Evolutionary conservation across 2,797 vertebrate species (phyloP).

Genomic region (Pipistrellus pipistrellus): DNA sequence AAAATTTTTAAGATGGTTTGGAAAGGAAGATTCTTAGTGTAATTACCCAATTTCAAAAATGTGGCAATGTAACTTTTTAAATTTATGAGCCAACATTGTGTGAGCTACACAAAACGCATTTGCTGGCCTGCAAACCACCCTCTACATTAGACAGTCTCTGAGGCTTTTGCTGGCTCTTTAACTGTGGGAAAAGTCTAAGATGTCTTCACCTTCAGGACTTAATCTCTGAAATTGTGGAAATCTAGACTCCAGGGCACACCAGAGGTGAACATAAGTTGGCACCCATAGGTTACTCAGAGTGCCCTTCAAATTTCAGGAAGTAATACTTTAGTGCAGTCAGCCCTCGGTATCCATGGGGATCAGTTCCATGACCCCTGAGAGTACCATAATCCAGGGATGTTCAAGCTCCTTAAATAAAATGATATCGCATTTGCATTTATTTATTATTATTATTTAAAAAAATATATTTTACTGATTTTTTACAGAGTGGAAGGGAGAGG

Average conservation of each 20-base stretch:
- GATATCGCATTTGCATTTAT: not conserved
- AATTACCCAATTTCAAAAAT: slow-evolving; percentile 46
- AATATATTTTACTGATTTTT: too few species aligned
- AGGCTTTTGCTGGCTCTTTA: not conserved
- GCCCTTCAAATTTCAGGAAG: slow-evolving; percentile 13
- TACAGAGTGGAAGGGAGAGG: too few species aligned
- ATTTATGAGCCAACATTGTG: not conserved
- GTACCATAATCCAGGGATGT: not conserved
- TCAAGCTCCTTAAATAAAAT: not conserved
- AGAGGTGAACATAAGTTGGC: not conserved
- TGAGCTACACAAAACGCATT: slow-evolving; percentile 8
- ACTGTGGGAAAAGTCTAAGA: not conserved
- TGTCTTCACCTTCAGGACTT: not conserved
- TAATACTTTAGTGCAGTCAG: not conserved
- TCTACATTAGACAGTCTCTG: not conserved
- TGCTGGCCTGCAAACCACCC: not conserved
- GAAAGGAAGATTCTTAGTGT: not conserved
- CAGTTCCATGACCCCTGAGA: not conserved
- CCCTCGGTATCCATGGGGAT: not conserved
- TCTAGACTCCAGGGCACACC: not conserved
- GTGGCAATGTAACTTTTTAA: not conserved
- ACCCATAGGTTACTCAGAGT: not conserved
- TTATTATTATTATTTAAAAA: too few species aligned
- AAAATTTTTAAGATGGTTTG: not conserved
- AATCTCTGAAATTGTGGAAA: not conserved